Base-by-base conservation (phyloP, 2,888 invertebrate genomes). In the Drosophila diplacantha region DNA sequence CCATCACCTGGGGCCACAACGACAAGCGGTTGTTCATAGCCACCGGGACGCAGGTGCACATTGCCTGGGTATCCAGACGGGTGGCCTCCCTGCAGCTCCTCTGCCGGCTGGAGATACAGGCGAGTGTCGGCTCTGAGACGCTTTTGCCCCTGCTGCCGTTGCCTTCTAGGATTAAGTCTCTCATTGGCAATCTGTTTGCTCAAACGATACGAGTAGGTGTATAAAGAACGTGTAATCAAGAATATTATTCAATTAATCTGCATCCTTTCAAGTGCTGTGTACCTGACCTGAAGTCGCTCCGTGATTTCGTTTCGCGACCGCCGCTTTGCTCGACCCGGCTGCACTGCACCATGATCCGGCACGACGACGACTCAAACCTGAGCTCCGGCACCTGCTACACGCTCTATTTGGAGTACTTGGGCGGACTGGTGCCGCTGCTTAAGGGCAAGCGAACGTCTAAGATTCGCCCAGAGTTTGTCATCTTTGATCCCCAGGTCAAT, bases 1-100 rank as follows among this genome's bases (percentile, higher is more conserved):
- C 98, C 2, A 90, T 99, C 84, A 98, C 98, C 9, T 99, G 99
- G 99, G 99, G 98, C 29, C 98, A 99, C 90, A 97, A 97, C 87
- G 99, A 98, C 87, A 94, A 96, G 75, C 91, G 99, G 29, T 90
- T 99, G 73, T 98, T 99, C 88, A 93, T 99, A 66, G 96, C 96
- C 5, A 95, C 95, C 5, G 98, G 98, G 14, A 94, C 95, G 46
- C 93, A 94, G 83, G 93, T 96, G 81, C 96, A 97, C 88, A 96
- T 97, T 69, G 98, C 97, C 41, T 96, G 98, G 92, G 95, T 99
- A 54, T 96, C 95, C 82, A 90, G 96, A 69, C 92, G 95, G 57
- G 95, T 98, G 70, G 96, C 97, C 52, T 95, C 96, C 53, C 90
- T 98, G 75, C 97, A 98, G 89, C 90, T 97, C 81, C 90, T 98